phyloP scores from a whole-genome alignment of 2,797 vertebrate species.

The Masticophis lateralis region DNA sequence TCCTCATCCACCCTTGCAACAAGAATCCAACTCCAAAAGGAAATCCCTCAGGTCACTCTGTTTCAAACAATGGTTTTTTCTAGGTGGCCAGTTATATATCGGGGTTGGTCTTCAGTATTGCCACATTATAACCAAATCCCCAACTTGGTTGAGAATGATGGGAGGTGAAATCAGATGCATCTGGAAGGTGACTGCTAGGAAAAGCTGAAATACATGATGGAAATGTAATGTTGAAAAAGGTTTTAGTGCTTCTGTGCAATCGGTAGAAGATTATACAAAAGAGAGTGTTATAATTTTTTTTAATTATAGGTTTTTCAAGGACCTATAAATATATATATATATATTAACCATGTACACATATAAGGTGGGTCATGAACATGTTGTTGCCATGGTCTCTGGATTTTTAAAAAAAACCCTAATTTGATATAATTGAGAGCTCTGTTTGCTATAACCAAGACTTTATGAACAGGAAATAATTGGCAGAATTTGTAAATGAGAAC shows the following conservation, averaged over 20 bases:
- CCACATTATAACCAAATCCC: not conserved
- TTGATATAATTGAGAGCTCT: not conserved
- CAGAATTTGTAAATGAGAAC: not conserved
- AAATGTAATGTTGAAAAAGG: not conserved
- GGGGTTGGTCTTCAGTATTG: not conserved
- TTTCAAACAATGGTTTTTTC: not conserved
- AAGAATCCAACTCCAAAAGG: not conserved
- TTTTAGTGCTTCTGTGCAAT: not conserved
- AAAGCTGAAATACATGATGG: not conserved
- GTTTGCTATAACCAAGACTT: conserved; percentile 4
- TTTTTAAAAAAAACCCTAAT: not conserved
- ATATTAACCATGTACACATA: not conserved
- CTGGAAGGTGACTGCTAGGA: not conserved
- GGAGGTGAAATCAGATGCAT: not conserved
- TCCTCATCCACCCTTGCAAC: not conserved
- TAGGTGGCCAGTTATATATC: not conserved
- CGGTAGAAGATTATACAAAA: not conserved
- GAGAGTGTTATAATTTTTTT: not conserved
- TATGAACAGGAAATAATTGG: not conserved
- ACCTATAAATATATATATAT: not conserved
- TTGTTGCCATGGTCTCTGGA: not conserved
- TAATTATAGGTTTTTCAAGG: not conserved
- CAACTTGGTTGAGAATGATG: not conserved
- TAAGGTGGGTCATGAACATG: not conserved
- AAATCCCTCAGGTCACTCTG: not conserved